Conservation (phyloP, 2,797 vertebrate genomes). For the Cetoscarus ocellatus region DNA sequence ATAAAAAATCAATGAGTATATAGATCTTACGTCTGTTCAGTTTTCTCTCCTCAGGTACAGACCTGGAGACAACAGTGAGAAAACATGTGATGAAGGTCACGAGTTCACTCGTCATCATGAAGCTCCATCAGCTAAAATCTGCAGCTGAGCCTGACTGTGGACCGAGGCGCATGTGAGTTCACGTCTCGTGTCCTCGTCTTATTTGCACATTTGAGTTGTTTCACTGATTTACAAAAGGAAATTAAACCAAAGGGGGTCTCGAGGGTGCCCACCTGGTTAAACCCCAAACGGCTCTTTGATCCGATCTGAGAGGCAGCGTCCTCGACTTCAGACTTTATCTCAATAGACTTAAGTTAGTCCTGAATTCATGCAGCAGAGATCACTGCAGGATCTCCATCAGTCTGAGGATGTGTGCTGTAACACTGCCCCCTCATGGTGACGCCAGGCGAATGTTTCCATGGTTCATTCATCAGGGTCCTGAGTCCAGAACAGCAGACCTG, state of each 20-base stretch:
- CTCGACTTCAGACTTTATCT: conserved; percentile 64
- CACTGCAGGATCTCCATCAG: conserved; percentile 53
- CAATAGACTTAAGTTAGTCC: conserved; percentile 72
- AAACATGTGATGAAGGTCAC: conserved; percentile 8
- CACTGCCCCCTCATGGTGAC: conserved; percentile 78
- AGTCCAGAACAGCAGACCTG: conserved; percentile 30
- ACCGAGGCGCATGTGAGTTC: conserved; percentile 38
- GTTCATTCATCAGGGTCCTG: not conserved
- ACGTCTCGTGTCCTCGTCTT: conserved; percentile 29
- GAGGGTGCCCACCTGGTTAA: conserved; percentile 80
- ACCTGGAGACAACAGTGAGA: too few species aligned
- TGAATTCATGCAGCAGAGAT: conserved; percentile 62
- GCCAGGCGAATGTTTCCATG: not conserved
- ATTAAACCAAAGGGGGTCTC: conserved; percentile 78
- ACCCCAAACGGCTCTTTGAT: conserved; percentile 72
- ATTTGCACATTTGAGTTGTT: conserved; percentile 80
- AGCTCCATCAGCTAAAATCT: too few species aligned
- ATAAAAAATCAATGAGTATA: too few species aligned
- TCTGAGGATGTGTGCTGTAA: conserved; percentile 50
- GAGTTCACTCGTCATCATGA: conserved; percentile 39
- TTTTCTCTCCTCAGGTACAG: too few species aligned
- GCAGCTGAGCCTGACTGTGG: conserved; percentile 49
- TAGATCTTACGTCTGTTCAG: too few species aligned
- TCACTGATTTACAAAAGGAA: conserved; percentile 73
- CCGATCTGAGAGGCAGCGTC: conserved; percentile 65